Percentiles rank a stretch among this genome's conserved stretches.
Evolutionary conservation across 2,888 invertebrate genomes (phyloP).

Genomic region (Mythimna impura): DNA sequence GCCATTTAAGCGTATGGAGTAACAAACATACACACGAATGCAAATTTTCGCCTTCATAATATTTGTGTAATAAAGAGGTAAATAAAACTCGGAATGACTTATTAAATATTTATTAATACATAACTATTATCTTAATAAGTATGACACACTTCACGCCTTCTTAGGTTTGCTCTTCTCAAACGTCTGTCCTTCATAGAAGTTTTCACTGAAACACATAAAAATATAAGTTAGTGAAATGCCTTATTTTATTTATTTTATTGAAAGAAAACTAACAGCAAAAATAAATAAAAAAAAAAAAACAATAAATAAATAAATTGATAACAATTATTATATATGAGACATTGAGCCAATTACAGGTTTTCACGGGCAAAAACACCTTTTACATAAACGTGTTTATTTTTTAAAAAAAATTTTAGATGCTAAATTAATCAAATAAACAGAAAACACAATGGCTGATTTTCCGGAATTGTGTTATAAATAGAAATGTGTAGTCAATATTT

Average conservation of each 20-base stretch:
- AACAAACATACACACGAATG: no score
- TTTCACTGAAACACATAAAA: conserved; percentile 90
- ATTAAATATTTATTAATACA: conserved; percentile 68
- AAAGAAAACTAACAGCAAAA: no score
- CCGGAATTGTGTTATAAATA: no score
- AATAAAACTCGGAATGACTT: conserved; percentile 58
- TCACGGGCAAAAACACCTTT: no score
- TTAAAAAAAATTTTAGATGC: no score
- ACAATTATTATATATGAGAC: no score
- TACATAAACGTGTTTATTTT: not conserved
- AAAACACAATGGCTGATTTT: not conserved
- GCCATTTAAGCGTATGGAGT: no score
- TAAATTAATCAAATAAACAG: not conserved
- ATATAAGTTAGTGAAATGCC: not conserved
- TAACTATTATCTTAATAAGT: conserved; percentile 68
- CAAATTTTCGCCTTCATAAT: no score
- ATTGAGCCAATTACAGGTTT: no score
- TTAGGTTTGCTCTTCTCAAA: conserved; percentile 86
- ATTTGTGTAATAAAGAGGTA: not conserved
- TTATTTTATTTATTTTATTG: not conserved
- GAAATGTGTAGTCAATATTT: no score
- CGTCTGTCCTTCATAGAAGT: conserved; percentile 91
- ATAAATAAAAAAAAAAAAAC: no score
- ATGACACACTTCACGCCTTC: conserved; percentile 83
- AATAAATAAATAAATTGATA: no score